Evolutionary conservation across 2,888 invertebrate genomes (phyloP).

Genomic region (Scaptomyza parva): DNA sequence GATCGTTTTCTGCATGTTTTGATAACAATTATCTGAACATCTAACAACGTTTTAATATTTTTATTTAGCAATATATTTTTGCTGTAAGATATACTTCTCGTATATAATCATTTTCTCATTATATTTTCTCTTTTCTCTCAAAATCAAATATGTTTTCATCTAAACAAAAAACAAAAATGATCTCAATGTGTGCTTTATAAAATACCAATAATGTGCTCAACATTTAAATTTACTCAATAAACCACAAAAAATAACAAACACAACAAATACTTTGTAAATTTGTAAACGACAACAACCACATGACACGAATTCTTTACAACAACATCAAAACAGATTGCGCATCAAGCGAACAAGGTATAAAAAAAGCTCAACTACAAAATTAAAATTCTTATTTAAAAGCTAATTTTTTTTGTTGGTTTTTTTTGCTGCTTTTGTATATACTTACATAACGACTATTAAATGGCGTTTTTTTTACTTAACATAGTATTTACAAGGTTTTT

Average conservation of each 20-base stretch:
- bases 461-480: conserved; percentile 13
- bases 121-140: conserved; percentile 79
- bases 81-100: conserved; percentile 75
- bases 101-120: conserved; percentile 76
- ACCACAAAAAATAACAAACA: conserved; percentile 58
- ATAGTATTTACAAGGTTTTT: too few relatives aligned
- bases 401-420: conserved; percentile 38
- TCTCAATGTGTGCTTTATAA: conserved; percentile 82
- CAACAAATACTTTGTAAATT: conserved; percentile 62
- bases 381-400: conserved; percentile 65
- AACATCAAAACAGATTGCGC: conserved; percentile 81
- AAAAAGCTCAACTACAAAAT: conserved; percentile 65
- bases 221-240: conserved; percentile 61
- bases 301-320: conserved; percentile 47
- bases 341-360: conserved; percentile 85
- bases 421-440: conserved; percentile 60
- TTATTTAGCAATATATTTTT: conserved; percentile 41
- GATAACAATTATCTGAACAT: conserved; percentile 61
- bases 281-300: conserved; percentile 54
- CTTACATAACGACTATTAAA: conserved; percentile 21
- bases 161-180: conserved; percentile 47
- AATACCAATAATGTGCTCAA: conserved; percentile 64
- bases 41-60: conserved; percentile 17
- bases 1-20: conserved; percentile 68
- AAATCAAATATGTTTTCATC: conserved; percentile 52